Evolutionary conservation across 1,140 invertebrate species (phyloP).

Genomic region (Calephelis virginiensis): DNA sequence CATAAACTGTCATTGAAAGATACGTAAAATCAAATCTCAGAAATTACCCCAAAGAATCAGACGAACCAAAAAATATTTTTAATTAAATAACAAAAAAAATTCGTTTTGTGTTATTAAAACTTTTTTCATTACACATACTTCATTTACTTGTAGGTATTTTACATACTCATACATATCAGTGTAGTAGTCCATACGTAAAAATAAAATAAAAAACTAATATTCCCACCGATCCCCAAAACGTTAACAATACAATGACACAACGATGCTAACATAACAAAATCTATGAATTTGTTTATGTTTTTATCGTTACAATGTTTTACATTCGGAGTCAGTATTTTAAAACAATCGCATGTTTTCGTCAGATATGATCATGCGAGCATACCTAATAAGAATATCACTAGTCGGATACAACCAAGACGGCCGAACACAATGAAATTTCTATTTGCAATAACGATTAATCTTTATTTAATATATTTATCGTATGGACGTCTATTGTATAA

Average conservation of each 20-base stretch:
- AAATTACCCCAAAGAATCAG: too few species aligned
- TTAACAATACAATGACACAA: conserved; percentile 15
- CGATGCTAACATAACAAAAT: conserved; percentile 25
- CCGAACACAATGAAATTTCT: conserved; percentile 42
- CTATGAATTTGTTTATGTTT: conserved; percentile 9
- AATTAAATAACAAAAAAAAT: too few species aligned
- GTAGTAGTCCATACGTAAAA: background rate
- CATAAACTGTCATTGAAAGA: too few species aligned
- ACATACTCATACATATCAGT: too few species aligned
- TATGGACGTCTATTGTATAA: conserved; percentile 14
- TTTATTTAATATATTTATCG: conserved; percentile 18
- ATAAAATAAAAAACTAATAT: background rate
- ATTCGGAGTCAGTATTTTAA: conserved; percentile 39
- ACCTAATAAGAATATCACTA: conserved; percentile 35
- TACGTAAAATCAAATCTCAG: too few species aligned
- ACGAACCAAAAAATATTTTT: too few species aligned
- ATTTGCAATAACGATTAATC: conserved; percentile 26
- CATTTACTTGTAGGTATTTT: too few species aligned
- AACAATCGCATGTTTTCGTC: conserved; percentile 58
- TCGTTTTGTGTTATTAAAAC: too few species aligned
- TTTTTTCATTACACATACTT: too few species aligned
- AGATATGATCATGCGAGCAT: conserved; percentile 20
- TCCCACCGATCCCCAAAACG: conserved; percentile 1
- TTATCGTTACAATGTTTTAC: conserved; percentile 44
- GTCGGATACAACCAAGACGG: conserved; percentile 25